phyloP scores from a whole-genome alignment of 2,113 vertebrate species.

The Lagopus leucura region DNA sequence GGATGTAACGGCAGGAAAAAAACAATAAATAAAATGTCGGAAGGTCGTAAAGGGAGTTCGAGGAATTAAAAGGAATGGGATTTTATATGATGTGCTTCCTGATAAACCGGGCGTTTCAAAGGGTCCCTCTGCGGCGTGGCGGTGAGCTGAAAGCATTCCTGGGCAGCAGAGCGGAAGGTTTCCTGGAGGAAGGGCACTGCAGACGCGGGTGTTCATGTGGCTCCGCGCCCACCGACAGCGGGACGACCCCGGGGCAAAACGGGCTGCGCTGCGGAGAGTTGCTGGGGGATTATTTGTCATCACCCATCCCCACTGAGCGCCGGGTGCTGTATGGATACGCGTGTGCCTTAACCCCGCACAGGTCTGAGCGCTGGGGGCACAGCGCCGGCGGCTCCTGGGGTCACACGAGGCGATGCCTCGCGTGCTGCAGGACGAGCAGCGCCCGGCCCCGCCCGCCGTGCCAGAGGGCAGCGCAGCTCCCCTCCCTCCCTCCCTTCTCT shows the following conservation, averaged over 20 bases:
- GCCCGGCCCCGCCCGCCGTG: too few relatives aligned
- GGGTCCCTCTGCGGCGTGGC: not conserved
- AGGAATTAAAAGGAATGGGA: constrained; percentile 26
- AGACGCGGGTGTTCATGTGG: not conserved
- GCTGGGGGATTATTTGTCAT: not conserved
- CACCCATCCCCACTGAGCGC: rapidly evolving
- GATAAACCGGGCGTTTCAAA: constrained; percentile 38
- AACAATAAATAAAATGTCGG: not conserved
- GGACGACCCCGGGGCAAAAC: constrained; percentile 13
- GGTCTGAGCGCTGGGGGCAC: too few relatives aligned
- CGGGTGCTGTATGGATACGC: not conserved
- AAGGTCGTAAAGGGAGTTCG: constrained; percentile 19
- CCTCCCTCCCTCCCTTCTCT: too few relatives aligned
- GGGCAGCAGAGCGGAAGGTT: not conserved
- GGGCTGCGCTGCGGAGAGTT: not conserved
- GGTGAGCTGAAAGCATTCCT: not conserved
- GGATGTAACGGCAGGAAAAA: constrained; percentile 18
- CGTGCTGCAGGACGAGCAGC: not conserved
- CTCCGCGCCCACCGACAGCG: not conserved
- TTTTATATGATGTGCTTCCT: constrained; percentile 24
- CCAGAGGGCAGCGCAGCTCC: too few relatives aligned
- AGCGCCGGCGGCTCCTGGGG: too few relatives aligned
- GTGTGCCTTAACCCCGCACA: too few relatives aligned
- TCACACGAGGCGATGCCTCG: too few relatives aligned
- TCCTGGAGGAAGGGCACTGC: not conserved